A percentile compares a stretch with the other conserved stretches of the same genome.
phyloP scores from a whole-genome alignment of 2,888 invertebrate genomes.

The Quadriops clusia region DNA sequence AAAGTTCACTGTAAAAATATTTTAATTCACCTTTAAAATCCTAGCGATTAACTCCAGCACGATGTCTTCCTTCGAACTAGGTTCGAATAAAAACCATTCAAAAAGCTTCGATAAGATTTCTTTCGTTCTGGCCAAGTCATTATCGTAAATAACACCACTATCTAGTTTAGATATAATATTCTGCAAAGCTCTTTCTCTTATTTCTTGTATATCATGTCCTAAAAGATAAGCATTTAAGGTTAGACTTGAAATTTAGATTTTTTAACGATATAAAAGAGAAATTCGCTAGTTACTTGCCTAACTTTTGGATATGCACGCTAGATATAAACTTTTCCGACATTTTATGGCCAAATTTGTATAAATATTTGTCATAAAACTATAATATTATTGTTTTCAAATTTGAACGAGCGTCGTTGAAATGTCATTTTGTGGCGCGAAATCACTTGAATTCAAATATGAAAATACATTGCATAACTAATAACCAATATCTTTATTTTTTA shows the following conservation, averaged over 20 bases:
- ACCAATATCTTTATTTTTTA: too few species aligned
- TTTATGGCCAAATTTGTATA: conserved; percentile 1
- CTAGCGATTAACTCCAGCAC: conserved; percentile 45
- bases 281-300: conserved; percentile 22
- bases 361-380: conserved; percentile 3
- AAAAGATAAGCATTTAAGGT: conserved; percentile 14
- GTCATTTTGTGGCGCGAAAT: too few species aligned
- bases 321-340: conserved; percentile 24
- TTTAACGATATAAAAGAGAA: conserved; percentile 1
- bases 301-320: conserved; percentile 29
- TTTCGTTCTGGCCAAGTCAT: conserved; percentile 46
- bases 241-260: conserved; percentile 12
- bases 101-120: conserved; percentile 47
- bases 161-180: conserved; percentile 47
- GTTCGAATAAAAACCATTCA: conserved; percentile 49
- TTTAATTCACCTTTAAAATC: conserved; percentile 44
- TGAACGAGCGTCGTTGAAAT: too few species aligned
- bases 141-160: conserved; percentile 48
- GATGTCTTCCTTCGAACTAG: conserved; percentile 42
- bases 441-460: too few species aligned
- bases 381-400: neutral
- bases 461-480: too few species aligned
- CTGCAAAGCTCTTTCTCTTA: conserved; percentile 32
- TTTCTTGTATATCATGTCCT: conserved; percentile 36
- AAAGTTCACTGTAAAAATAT: too few species aligned